These are phyloP conservation scores for Scaeva pyrastri DNA, from an alignment of 2,888 invertebrate species.

Conservation along the genomic window DNA sequence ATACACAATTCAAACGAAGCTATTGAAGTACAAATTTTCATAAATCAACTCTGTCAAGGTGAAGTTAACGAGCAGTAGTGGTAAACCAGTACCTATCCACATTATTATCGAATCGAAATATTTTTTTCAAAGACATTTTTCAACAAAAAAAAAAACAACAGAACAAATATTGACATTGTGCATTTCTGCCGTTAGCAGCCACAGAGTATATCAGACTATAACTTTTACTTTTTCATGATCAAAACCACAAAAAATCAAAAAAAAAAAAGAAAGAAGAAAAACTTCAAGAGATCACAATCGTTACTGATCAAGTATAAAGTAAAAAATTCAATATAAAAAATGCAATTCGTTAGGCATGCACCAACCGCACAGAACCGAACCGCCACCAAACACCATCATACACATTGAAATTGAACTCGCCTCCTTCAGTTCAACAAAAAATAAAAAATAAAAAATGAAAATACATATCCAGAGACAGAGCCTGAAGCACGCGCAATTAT, in stretches of 20 bases:
- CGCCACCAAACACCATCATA: constrained; percentile 26
- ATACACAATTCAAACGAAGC: not conserved
- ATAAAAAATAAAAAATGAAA: not conserved
- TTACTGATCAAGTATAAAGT: constrained; percentile 34
- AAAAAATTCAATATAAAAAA: constrained; percentile 19
- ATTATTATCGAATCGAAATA: constrained; percentile 7
- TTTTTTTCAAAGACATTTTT: constrained; percentile 6
- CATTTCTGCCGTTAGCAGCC: constrained; percentile 22
- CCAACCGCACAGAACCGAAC: too few relatives aligned
- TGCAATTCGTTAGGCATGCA: constrained; percentile 55
- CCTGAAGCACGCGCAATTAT: constrained; percentile 11
- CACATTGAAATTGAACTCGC: constrained; percentile 73
- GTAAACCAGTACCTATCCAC: not conserved
- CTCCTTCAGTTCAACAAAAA: not conserved
- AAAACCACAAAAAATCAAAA: constrained; percentile 18
- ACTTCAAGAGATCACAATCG: constrained; percentile 55
- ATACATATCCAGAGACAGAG: constrained; percentile 11
- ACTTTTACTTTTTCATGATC: constrained; percentile 65
- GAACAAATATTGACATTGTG: constrained; percentile 51
- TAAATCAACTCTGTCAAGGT: constrained; percentile 56
- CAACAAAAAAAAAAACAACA: not conserved
- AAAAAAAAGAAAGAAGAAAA: constrained; percentile 26
- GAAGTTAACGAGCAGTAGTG: constrained; percentile 16
- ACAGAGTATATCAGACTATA: constrained; percentile 25
- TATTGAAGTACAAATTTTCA: constrained; percentile 30